Conservation (phyloP, 2,888 invertebrate genomes). For the Watsonalla binaria region DNA sequence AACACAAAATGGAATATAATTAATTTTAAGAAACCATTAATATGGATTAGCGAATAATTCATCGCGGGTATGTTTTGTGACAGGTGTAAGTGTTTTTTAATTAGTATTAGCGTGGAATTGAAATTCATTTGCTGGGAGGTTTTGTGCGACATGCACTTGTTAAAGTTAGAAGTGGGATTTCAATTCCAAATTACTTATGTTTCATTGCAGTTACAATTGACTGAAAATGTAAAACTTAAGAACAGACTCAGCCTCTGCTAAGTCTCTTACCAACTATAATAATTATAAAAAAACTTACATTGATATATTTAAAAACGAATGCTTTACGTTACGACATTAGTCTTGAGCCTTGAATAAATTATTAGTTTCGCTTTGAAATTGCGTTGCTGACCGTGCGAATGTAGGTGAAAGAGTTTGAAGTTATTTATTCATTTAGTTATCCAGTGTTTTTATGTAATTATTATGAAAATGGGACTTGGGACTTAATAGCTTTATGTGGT, state of each 20-base stretch:
- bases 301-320: too few species aligned
- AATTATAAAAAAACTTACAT: too few species aligned
- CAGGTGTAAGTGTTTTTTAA: conserved; percentile 38
- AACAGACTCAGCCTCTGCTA: too few species aligned
- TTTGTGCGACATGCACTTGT: neutral
- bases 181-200: conserved; percentile 2
- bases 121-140: conserved; percentile 22
- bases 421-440: conserved; percentile 29
- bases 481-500: neutral
- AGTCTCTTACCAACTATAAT: too few species aligned
- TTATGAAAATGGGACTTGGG: conserved; percentile 1
- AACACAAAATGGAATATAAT: conserved; percentile 29
- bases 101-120: conserved; percentile 29
- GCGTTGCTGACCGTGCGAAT: conserved; percentile 26
- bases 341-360: too few species aligned
- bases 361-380: conserved; percentile 6
- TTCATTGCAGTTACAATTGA: conserved; percentile 1
- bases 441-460: conserved; percentile 25
- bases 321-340: too few species aligned
- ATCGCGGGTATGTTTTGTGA: conserved; percentile 31
- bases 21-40: conserved; percentile 50
- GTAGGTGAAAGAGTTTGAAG: conserved; percentile 28
- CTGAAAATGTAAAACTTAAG: too few species aligned
- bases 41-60: conserved; percentile 47
- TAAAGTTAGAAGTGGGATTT: neutral